Conservation (phyloP, 2,888 invertebrate genomes). For the Caenorhabditis angaria region DNA sequence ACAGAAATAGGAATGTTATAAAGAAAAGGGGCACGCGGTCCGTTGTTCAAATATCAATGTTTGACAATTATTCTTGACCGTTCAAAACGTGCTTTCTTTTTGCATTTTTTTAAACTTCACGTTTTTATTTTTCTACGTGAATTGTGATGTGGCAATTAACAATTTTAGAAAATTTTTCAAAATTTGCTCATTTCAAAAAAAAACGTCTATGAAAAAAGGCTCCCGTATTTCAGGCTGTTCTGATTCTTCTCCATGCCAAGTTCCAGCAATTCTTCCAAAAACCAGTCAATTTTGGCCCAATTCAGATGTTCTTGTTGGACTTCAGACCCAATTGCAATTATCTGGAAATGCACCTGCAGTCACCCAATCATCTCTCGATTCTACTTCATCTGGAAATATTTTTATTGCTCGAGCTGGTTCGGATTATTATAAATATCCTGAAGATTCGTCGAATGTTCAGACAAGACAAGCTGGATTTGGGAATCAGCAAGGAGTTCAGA, state of each 20-base stretch:
- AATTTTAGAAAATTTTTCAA: too few species aligned
- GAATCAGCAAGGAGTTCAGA: not conserved
- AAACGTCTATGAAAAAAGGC: too few species aligned
- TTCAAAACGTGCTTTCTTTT: too few species aligned
- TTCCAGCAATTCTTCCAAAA: slow-evolving; percentile 25
- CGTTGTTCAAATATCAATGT: too few species aligned
- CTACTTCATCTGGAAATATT: slow-evolving; percentile 12
- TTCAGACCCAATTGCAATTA: slow-evolving; percentile 15
- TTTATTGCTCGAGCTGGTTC: slow-evolving; percentile 38
- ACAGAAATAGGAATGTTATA: too few species aligned
- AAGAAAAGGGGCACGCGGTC: too few species aligned
- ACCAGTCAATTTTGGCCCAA: slow-evolving; percentile 32
- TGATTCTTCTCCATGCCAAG: slow-evolving; percentile 20
- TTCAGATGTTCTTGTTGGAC: slow-evolving; percentile 18
- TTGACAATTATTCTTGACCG: too few species aligned
- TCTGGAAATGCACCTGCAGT: slow-evolving; percentile 7
- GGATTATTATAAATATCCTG: slow-evolving; percentile 28
- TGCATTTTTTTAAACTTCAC: too few species aligned
- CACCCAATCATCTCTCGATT: slow-evolving; percentile 1
- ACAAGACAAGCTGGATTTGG: not conserved
- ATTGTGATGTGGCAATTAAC: slow-evolving; percentile 3
- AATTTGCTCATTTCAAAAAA: too few species aligned
- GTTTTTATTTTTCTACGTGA: too few species aligned
- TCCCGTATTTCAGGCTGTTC: slow-evolving; percentile 26
- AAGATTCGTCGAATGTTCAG: not conserved